Evolutionary conservation across 2,888 invertebrate genomes (phyloP).

Genomic region (Elaeidobius kamerunicus): DNA sequence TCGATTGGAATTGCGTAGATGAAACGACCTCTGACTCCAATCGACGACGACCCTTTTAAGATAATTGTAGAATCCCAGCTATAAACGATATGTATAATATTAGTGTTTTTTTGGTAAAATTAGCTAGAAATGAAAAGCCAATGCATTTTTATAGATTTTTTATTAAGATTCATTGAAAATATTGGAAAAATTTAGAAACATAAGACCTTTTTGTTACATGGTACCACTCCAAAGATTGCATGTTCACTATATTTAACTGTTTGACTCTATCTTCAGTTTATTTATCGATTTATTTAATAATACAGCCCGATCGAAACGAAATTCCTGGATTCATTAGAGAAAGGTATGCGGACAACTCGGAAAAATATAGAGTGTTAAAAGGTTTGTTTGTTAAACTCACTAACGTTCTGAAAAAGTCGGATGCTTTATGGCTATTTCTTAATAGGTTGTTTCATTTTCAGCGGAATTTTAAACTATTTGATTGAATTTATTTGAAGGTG

Average conservation of each 20-base stretch:
- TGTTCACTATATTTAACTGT: constrained; percentile 6
- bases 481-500: background rate
- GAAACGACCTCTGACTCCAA: too few relatives aligned
- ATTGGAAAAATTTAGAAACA: too few relatives aligned
- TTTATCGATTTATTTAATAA: constrained; percentile 18
- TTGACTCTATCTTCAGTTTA: constrained; percentile 5
- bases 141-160: too few relatives aligned
- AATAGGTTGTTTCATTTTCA: background rate
- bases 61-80: too few relatives aligned
- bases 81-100: too few relatives aligned
- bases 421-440: constrained; percentile 2
- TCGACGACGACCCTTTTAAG: too few relatives aligned
- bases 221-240: constrained; percentile 3
- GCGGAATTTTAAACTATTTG: too few relatives aligned
- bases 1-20: too few relatives aligned
- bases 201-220: constrained; percentile 1
- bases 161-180: too few relatives aligned
- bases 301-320: constrained; percentile 10
- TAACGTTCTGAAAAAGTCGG: background rate
- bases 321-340: constrained; percentile 13
- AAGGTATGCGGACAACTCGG: constrained; percentile 8
- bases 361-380: constrained; percentile 4
- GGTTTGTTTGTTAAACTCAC: constrained; percentile 2
- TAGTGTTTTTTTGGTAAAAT: too few relatives aligned
- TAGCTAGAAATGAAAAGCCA: too few relatives aligned